Percentiles rank a stretch among this genome's conserved stretches.
phyloP scores from a whole-genome alignment of 2,797 vertebrate species.

The Helicolenus hilgendorfi region DNA sequence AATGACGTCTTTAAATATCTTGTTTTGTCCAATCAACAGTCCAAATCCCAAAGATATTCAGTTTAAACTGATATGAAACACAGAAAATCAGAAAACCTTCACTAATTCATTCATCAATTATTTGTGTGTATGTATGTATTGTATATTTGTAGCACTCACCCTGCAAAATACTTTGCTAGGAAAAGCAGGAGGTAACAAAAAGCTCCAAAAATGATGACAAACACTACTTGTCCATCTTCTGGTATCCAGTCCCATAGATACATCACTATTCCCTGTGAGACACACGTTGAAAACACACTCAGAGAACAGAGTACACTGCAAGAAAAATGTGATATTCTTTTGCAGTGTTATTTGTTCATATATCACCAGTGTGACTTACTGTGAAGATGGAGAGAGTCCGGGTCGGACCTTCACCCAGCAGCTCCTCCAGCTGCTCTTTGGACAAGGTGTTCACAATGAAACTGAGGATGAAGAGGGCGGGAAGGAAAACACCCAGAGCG shows the following conservation, averaged over 20 bases:
- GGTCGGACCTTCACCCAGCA: slow-evolving; percentile 83
- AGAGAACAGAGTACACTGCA: neutral
- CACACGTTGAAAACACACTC: slow-evolving; percentile 4
- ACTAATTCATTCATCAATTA: neutral
- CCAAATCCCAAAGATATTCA: neutral
- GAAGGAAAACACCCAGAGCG: slow-evolving; percentile 84
- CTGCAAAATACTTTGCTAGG: slow-evolving; percentile 87
- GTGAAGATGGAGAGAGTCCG: slow-evolving; percentile 57
- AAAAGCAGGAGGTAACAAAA: slow-evolving; percentile 88
- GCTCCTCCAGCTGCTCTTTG: slow-evolving; percentile 80
- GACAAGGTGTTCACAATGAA: slow-evolving; percentile 85
- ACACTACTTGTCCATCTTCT: slow-evolving; percentile 89
- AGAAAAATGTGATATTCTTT: neutral
- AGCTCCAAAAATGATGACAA: slow-evolving; percentile 82
- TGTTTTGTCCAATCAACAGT: neutral
- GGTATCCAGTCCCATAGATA: slow-evolving; percentile 90
- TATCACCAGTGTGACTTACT: slow-evolving; percentile 59
- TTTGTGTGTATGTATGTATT: neutral
- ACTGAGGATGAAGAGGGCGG: slow-evolving; percentile 86
- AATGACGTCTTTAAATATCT: neutral
- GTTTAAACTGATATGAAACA: neutral
- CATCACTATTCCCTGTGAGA: slow-evolving; percentile 83
- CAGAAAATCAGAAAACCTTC: neutral
- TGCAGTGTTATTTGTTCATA: neutral
- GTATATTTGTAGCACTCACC: slow-evolving; percentile 74